A percentile compares a stretch with the other conserved stretches of the same genome.
These are phyloP conservation scores for Drosophila truncata DNA, from an alignment of 1,140 invertebrate species.

Conservation along the genomic window DNA sequence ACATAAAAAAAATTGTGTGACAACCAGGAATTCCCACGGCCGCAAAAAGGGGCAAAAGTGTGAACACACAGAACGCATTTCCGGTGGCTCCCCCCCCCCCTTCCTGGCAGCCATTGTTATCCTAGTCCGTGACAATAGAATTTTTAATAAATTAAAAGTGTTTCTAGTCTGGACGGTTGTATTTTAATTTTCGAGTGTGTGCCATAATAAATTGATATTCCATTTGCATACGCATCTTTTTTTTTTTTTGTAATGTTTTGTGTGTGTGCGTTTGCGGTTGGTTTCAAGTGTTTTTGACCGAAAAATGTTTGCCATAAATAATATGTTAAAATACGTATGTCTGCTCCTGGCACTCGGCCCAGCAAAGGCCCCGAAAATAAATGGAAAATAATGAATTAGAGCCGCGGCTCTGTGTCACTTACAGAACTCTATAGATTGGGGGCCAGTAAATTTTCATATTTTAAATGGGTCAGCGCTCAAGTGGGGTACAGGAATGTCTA, in stretches of 20 bases:
- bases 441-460: conserved; percentile 12
- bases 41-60: conserved; percentile 39
- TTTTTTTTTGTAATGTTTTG: conserved; percentile 6
- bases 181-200: conserved; percentile 58
- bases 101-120: conserved; percentile 60
- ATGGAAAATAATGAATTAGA: conserved; percentile 68
- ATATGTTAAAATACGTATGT: conserved; percentile 67
- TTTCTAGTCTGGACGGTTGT: conserved; percentile 36
- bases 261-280: conserved; percentile 27
- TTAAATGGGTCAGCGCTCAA: conserved; percentile 41
- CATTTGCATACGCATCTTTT: conserved; percentile 41
- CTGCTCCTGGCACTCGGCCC: conserved; percentile 46
- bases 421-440: conserved; percentile 33
- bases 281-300: conserved; percentile 44
- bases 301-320: conserved; percentile 68
- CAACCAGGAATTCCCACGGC: conserved; percentile 40
- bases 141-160: conserved; percentile 80
- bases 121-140: conserved; percentile 72
- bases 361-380: conserved; percentile 14
- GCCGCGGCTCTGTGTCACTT: conserved; percentile 38
- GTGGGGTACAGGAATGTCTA: neutral
- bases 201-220: conserved; percentile 77
- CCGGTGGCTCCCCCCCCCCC: neutral
- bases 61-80: conserved; percentile 61
- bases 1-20: conserved; percentile 73